Evolutionary conservation across 2,797 vertebrate genomes (phyloP), one percentile per base, ranked within the genome.

Genomic region (Tauraco hartlaubi): DNA sequence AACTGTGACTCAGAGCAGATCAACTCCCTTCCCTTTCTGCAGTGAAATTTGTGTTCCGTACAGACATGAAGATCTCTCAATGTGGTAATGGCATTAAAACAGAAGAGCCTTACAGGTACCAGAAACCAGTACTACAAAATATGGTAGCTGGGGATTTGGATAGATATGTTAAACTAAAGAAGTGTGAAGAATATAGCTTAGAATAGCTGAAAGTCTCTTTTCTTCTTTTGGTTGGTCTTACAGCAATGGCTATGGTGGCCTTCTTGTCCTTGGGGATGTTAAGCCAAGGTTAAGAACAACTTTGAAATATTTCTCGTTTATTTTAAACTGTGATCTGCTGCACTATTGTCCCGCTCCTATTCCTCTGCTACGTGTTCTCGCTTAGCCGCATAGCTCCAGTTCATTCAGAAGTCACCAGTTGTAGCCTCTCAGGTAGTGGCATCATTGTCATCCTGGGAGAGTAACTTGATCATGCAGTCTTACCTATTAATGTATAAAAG

Each of bases 1-100:
- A 95, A 95, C 68, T 93, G 58, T 84, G 88, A 84, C 62, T 97
- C 68, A 51, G 68, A 91, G 61, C 49, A 78, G 63, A 92, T 78
- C 58, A 89, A 72, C 93, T 91, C 64, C 31, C n/a, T 88, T 94
- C 88, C 56, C 51, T 61, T 77, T 85, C 76, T 46, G 58, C 41
- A 63, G 35, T 59, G 23, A 89, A 95, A 90, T 92, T 88, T 96
- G 62, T 61, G 66, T 75, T 95, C 78, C 4, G 1, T 73, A 80
- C 35, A 88, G 83, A 61, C n/a, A 28, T 26, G 56, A 92, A 92
- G 78, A 82, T 84, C 26, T 37, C n/a, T 37, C 33, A 43, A 21
- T 58, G 33, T 74, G 56, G 21, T 46, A 81, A 18, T 59, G 91
- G 46, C 49, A 54, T 90, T 90, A 84, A 92, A 90, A 76, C 56